Conservation (phyloP, 2,797 vertebrate species). For the Gymnoscopelus microlampas region DNA sequence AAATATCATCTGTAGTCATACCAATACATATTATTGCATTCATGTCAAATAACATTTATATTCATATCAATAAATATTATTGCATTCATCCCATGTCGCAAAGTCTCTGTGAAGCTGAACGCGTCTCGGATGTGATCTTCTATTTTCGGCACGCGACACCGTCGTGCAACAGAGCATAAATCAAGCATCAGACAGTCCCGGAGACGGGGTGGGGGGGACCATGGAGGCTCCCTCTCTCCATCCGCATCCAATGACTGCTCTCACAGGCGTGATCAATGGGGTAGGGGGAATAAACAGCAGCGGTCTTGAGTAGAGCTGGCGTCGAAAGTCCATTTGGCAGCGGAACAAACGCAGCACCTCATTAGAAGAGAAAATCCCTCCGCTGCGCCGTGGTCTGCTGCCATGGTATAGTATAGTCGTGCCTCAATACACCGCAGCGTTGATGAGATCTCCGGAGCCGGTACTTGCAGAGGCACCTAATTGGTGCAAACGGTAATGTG, state of each 20-base stretch:
- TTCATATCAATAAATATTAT: too few species aligned
- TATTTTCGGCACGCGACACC: too few species aligned
- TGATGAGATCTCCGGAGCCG: conserved; percentile 67
- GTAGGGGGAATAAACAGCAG: conserved; percentile 49
- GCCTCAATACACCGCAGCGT: conserved; percentile 29
- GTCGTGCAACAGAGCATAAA: too few species aligned
- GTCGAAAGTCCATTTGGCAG: conserved; percentile 68
- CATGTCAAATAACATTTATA: too few species aligned
- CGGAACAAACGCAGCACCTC: conserved; percentile 69
- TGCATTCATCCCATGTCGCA: not conserved
- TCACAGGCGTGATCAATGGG: conserved; percentile 48
- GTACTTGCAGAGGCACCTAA: conserved; percentile 63
- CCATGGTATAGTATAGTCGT: conserved; percentile 46
- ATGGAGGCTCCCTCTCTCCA: conserved; percentile 10
- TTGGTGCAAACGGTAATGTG: conserved; percentile 61
- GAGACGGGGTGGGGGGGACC: too few species aligned
- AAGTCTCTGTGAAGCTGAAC: not conserved
- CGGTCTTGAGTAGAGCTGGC: conserved; percentile 45
- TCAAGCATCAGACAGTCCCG: too few species aligned
- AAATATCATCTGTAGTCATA: too few species aligned
- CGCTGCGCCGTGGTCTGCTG: conserved; percentile 14
- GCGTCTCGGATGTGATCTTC: too few species aligned
- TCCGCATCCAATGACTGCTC: conserved; percentile 35
- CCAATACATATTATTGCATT: too few species aligned
- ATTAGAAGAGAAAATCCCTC: conserved; percentile 70